Base-by-base conservation (phyloP, 2,113 vertebrate species). In the Gobiocypris rarus region DNA sequence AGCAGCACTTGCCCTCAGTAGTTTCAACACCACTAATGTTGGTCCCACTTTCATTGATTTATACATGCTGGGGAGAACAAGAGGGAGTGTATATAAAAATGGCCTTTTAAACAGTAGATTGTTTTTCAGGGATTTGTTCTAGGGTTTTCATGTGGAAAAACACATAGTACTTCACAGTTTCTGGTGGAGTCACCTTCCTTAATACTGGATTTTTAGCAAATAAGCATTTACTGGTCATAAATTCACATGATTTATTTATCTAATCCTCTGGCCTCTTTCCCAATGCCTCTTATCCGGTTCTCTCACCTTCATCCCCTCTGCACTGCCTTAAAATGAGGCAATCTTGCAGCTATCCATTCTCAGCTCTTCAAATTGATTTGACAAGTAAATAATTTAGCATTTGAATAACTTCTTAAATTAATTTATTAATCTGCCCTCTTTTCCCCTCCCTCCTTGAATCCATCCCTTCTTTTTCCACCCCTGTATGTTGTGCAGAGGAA, bases 341-440 rank as follows among this genome's bases (percentile, higher is more conserved):
- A 61, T 59, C 28, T 70, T 26, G 31, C 45, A 8, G 58, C 28
- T 26, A 76, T 81, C 70, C 54, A 79, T 71, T 70, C 76, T 83
- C 70, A 48, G 52, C 22, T 22, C 76, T 71, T 82, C 80, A 59
- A 85, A 80, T 71, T 85, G 80, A 85, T 77, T 87, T 87, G 75
- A 87, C 63, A 81, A 79, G 81, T 88, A 65, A 87, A 88, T 88
- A 81, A 88, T 88, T 87, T 76, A 85, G 52, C 13, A 67, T 84
- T 71, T 41, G 70, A 85, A 84, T 83, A 80, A 85, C 83, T 83
- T 76, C 85, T 86, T 83, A 56, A 86, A 86, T 76, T 71, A 5
- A 67, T 74, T 74, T 79, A 61, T 84, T 45, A 31, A 79, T 86
- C 56, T 34, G 58, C 24, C 31, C 56, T 14, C 52, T 70, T 70